Evolutionary conservation across 2,113 vertebrate genomes (phyloP), one percentile per base, ranked within the genome.

Genomic region (Dryoscopus gambensis): DNA sequence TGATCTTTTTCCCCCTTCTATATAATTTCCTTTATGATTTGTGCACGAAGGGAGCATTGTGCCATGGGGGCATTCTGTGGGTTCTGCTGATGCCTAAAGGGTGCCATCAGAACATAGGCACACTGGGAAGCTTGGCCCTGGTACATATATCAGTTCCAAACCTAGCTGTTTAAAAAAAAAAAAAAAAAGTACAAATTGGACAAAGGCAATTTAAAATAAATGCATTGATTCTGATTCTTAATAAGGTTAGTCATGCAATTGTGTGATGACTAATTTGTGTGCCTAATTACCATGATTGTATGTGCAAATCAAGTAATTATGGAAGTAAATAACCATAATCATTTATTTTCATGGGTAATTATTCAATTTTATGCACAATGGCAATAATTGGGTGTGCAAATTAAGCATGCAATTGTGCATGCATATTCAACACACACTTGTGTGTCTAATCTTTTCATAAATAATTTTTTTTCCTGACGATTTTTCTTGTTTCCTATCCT

Each of bases 321-420:
- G 49, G 93, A 95, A 96, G 97, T 97, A 97, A 96, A 97, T 97
- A 97, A 97, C 97, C 94, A 92, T 97, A 97, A 97, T 97, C 96
- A 97, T 97, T 96, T 96, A 89, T 97, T 97, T 97, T 96, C 95
- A 97, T 97, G 96, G 96, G 63, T 96, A 97, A 97, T 97, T 97
- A 97, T 97, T 97, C 96, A 97, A 97, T 97, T 97, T 95, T 92
- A 97, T 93, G 93, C 95, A 97, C 97, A 97, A 97, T 97, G 90
- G 89, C 84, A 95, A 96, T 97, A 97, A 97, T 93, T 97, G 97
- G 94, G 95, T 96, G 96, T 97, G 96, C 97, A 97, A 97, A 97
- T 97, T 97, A 97, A 97, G 87, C 94, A 97, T 97, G 96, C 96
- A 97, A 96, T 97, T 96, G 97, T 97, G 92, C 97, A 97, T 97